These are phyloP conservation scores for Diaprepes abbreviatus DNA, from an alignment of 2,888 invertebrate genomes.

Conservation along the genomic window DNA sequence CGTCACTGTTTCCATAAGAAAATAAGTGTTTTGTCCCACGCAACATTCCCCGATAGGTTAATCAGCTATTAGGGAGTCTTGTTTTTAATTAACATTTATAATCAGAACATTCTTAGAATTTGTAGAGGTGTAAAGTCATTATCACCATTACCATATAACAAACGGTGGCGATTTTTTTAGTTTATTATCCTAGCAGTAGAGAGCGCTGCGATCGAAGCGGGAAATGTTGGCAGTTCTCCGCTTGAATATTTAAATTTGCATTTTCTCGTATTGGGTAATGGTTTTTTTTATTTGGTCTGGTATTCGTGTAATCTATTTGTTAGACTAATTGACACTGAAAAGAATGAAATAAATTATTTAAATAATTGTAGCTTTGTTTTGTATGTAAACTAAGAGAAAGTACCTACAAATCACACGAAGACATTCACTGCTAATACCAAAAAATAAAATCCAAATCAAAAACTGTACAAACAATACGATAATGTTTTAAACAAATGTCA, in stretches of 20 bases:
- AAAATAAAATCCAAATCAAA: no score
- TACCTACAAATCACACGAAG: no score
- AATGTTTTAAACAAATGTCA: no score
- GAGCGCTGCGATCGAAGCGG: conserved; percentile 15
- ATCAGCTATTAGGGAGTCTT: conserved; percentile 49
- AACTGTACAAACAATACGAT: no score
- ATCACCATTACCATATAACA: conserved; percentile 50
- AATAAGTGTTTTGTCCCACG: conserved; percentile 46
- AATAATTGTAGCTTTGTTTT: no score
- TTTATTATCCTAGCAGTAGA: background rate
- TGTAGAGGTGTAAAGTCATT: conserved; percentile 52
- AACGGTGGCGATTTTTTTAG: conserved; percentile 13
- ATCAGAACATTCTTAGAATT: conserved; percentile 49
- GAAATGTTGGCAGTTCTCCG: conserved; percentile 10
- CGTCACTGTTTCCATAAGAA: conserved; percentile 11
- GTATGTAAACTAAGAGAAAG: no score
- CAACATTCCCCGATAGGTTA: conserved; percentile 42
- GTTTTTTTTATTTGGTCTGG: no score
- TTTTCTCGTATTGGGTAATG: background rate
- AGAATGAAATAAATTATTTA: no score
- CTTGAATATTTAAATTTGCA: conserved; percentile 29
- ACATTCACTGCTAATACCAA: no score
- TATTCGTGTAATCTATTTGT: no score
- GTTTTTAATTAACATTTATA: conserved; percentile 50
- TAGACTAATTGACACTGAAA: no score